Conservation (phyloP, 2,888 invertebrate genomes). For the Drosophila setosimentum region DNA sequence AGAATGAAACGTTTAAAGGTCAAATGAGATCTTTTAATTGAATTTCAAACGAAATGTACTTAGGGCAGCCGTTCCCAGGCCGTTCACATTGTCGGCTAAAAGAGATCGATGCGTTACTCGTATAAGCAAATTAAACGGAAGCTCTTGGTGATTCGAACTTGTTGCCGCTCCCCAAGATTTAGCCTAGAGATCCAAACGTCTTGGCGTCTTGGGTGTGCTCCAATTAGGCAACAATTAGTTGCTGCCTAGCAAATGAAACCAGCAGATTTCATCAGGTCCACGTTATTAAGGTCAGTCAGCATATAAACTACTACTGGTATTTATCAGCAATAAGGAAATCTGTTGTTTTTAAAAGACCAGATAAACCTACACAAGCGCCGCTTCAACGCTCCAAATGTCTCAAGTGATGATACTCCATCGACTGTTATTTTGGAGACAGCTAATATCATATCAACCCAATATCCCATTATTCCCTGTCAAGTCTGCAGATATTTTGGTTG, state of each 20-base stretch:
- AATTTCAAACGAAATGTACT: conserved; percentile 81
- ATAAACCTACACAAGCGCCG: background rate
- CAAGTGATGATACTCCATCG: background rate
- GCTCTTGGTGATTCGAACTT: conserved; percentile 30
- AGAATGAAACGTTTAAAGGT: conserved; percentile 67
- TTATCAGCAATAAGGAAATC: conserved; percentile 49
- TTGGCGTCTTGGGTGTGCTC: conserved; percentile 30
- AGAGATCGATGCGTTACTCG: conserved; percentile 16
- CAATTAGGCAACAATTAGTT: conserved; percentile 34
- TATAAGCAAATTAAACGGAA: conserved; percentile 70
- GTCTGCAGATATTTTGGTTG: background rate
- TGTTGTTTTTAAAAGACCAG: conserved; percentile 43
- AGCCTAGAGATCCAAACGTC: conserved; percentile 22
- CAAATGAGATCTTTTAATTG: conserved; percentile 64
- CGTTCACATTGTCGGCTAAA: background rate
- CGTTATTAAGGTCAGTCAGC: conserved; percentile 47
- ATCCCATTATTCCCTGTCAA: background rate
- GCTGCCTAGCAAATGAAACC: conserved; percentile 30
- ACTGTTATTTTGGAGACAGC: background rate
- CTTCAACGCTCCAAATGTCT: background rate
- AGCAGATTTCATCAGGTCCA: conserved; percentile 17
- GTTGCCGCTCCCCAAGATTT: conserved; percentile 15
- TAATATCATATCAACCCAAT: background rate
- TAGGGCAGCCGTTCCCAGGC: conserved; percentile 31
- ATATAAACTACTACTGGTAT: conserved; percentile 28